These are phyloP conservation scores for Alaudala cheleensis DNA, from an alignment of 2,113 vertebrate species.

Conservation along the genomic window DNA sequence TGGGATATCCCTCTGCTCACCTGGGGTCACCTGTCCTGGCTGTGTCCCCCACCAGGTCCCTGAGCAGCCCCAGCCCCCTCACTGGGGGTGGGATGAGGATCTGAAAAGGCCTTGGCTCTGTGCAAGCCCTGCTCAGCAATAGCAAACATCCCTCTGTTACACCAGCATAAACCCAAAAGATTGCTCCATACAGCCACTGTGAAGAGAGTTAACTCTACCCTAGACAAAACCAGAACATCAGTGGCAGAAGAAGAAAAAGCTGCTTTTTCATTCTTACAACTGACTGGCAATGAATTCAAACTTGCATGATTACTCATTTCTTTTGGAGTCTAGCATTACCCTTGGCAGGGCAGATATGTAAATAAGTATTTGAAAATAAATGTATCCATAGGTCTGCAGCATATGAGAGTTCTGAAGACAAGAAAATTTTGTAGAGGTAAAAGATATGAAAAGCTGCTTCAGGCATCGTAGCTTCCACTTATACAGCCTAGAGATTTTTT, in stretches of 20 bases:
- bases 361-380: slow-evolving; percentile 3
- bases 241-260: neutral
- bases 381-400: neutral
- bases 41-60: neutral
- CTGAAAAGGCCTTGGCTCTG: neutral
- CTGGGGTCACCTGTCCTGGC: neutral
- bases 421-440: neutral
- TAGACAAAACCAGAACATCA: neutral
- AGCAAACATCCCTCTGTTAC: neutral
- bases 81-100: neutral
- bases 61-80: neutral
- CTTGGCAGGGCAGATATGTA: neutral
- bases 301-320: neutral
- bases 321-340: neutral
- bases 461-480: neutral
- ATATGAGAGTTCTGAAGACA: neutral
- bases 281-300: neutral
- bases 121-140: neutral
- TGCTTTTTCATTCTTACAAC: neutral
- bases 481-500: neutral
- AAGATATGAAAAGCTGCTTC: slow-evolving; percentile 28
- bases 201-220: neutral
- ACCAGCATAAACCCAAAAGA: neutral
- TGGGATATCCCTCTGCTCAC: neutral
- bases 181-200: neutral